Conservation (phyloP, 2,888 invertebrate genomes). For the Netelia inedita region DNA sequence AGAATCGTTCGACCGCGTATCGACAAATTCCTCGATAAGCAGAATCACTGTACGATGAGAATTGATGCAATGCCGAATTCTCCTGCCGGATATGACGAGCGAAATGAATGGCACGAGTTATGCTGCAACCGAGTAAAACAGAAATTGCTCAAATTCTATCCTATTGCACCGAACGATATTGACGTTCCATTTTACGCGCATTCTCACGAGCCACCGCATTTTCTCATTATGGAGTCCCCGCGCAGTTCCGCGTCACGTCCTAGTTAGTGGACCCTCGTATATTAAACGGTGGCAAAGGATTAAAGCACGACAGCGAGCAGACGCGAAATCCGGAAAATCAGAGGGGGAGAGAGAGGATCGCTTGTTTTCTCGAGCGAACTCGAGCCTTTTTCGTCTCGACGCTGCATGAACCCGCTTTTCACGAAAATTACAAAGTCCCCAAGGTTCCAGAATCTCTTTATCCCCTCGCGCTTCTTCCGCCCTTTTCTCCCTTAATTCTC, state of each 20-base stretch:
- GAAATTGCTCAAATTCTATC: too few species aligned
- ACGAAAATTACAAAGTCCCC: conserved; percentile 1
- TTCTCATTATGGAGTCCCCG: too few species aligned
- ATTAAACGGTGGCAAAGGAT: conserved; percentile 14
- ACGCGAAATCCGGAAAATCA: conserved; percentile 18
- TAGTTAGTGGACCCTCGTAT: not conserved
- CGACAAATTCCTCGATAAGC: too few species aligned
- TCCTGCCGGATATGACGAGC: too few species aligned
- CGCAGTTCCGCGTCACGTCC: conserved; percentile 5
- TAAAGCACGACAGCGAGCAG: conserved; percentile 18
- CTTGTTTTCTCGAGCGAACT: conserved; percentile 42
- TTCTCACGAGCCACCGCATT: too few species aligned
- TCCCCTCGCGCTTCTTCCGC: not conserved
- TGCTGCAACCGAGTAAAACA: too few species aligned
- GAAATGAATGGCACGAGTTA: too few species aligned
- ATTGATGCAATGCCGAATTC: too few species aligned
- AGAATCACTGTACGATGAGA: too few species aligned
- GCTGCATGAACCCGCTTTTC: conserved; percentile 4
- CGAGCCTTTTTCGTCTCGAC: conserved; percentile 45
- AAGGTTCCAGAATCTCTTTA: conserved; percentile 7
- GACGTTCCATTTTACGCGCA: too few species aligned
- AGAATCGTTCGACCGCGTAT: not conserved
- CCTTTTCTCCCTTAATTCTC: not conserved
- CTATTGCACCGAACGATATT: too few species aligned
- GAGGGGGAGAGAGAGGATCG: conserved; percentile 11